Evolutionary conservation across 2,113 vertebrate species (phyloP).

Genomic region (Seriola dumerili): DNA sequence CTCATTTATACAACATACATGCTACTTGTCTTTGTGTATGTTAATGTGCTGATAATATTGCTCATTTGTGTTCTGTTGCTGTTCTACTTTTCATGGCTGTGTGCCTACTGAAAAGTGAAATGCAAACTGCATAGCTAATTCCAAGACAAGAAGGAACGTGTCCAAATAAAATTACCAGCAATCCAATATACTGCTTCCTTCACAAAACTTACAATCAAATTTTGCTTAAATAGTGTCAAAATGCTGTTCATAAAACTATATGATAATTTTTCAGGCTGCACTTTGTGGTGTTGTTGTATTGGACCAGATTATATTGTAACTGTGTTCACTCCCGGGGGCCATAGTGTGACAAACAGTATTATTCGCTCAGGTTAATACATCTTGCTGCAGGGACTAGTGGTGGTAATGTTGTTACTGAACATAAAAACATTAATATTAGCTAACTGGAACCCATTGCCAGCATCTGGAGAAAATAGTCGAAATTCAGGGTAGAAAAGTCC

Average conservation of each 20-base stretch:
- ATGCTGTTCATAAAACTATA: neutral
- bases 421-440: conserved; percentile 29
- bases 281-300: neutral
- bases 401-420: neutral
- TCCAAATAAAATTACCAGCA: neutral
- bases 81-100: neutral
- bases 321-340: neutral
- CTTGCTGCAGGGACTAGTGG: neutral
- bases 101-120: neutral
- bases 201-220: neutral
- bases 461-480: neutral
- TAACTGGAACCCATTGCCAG: neutral
- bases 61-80: neutral
- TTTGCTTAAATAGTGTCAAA: neutral
- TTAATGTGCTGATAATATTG: neutral
- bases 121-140: neutral
- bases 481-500: conserved; percentile 15
- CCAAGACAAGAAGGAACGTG: neutral
- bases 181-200: neutral
- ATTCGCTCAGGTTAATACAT: neutral
- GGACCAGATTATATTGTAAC: conserved; percentile 2
- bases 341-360: neutral
- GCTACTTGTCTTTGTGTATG: too few relatives aligned
- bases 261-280: neutral
- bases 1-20: neutral